Percentiles rank a stretch among this genome's conserved stretches.
Evolutionary conservation across 2,113 vertebrate genomes (phyloP).

Genomic region (Mesocricetus auratus): DNA sequence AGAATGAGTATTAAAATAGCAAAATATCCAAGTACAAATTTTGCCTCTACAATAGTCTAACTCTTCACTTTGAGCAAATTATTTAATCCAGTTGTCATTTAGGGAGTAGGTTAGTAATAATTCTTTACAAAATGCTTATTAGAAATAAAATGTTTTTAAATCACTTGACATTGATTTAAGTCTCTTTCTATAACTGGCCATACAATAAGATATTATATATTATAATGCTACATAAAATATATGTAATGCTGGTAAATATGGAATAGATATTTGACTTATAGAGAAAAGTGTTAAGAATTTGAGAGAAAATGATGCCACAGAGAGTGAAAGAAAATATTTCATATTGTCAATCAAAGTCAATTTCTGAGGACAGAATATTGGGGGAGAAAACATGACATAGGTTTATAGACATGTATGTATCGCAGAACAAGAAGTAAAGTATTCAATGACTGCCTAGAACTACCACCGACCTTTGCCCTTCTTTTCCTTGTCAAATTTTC

Average conservation of each 20-base stretch:
- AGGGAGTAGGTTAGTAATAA: background rate
- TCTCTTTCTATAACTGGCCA: background rate
- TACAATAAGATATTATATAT: background rate
- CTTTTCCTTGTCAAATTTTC: background rate
- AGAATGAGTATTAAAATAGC: background rate
- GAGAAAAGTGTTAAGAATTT: background rate
- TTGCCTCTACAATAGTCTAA: background rate
- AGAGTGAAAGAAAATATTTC: too few relatives aligned
- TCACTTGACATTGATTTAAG: background rate
- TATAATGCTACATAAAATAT: too few relatives aligned
- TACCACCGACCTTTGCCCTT: background rate
- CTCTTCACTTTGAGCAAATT: background rate
- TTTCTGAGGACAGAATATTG: background rate
- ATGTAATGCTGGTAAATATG: background rate
- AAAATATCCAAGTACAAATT: background rate
- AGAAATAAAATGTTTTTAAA: background rate
- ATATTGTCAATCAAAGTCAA: background rate
- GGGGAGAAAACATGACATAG: background rate
- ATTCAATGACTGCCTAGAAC: background rate
- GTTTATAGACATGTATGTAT: background rate
- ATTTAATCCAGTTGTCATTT: background rate
- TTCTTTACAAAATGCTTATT: background rate
- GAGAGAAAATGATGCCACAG: background rate
- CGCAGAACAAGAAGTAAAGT: background rate
- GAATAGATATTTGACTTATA: background rate